Base-by-base conservation (phyloP, 23 tunicate species). In the Corella eumyota region DNA sequence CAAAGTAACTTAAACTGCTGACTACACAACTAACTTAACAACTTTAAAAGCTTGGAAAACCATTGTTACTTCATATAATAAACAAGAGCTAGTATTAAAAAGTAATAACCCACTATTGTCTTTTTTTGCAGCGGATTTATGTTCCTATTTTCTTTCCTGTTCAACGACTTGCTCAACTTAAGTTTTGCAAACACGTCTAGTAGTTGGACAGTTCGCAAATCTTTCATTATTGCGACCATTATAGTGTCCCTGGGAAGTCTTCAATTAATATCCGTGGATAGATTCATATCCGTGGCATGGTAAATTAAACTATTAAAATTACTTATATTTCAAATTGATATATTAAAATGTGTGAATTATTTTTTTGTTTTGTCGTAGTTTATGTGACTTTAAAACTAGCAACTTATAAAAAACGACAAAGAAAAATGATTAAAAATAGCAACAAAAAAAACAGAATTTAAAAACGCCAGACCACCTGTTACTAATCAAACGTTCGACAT, bases 211-310 rank as follows among this genome's bases (percentile, higher is more conserved):
- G 40, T 62, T 40, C 68, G 68, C 20, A 62, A 62, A 38, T 37
- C 68, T 1, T 62, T 38, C 19, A 25, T 62, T 26, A 62, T 62
- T 21, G 68, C 68, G 40, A 38, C 68, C 3, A 51, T 62, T 25
- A 32, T 62, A 17, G 68, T 62, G 23, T 62, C 68, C 40, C 40
- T 62, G 19, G 68, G 48, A 5, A 62, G 68, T 38, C 40, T 62
- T 32, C 68, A 62, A 17, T 32, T 62, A 11, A 62, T 62, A n/a
- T 34, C 68, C 25, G 27, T 62, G 33, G 68, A 62, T 38, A 51
- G 68, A 21, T 62, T 62, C 32, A 35, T 62, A 38, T 62, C 68
- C 29, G 68, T 62, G 30, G 44, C 68, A 11, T 62, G 44, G 68
- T 62, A 40, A 62, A 52, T 51, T 51, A 5, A 9, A 40, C 11